A percentile compares a stretch with the other conserved stretches of the same genome.
Evolutionary conservation across 37 sponge, comb jelly and placozoan genomes (phyloP).

Genomic region (Cliona cf. orientalis): DNA sequence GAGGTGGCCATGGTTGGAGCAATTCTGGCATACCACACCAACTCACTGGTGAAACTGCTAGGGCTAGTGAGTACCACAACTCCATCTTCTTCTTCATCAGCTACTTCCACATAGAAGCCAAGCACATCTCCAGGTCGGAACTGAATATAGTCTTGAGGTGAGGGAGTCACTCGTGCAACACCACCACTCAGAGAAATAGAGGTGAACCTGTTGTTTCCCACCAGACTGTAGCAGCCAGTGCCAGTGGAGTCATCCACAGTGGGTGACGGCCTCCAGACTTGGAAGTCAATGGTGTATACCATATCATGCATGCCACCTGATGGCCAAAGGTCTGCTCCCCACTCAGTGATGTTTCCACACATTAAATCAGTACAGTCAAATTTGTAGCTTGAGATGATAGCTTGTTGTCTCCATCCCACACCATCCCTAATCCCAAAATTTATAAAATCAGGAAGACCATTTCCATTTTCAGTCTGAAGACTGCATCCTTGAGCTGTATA

Average conservation of each 20-base stretch:
- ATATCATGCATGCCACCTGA: background rate
- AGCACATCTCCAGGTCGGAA: conserved; percentile 54
- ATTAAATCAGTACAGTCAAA: too few species aligned
- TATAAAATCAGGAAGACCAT: background rate
- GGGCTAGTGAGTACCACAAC: too few species aligned
- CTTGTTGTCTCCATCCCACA: too few species aligned
- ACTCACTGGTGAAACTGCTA: background rate
- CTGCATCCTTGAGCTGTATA: too few species aligned
- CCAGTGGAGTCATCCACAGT: background rate
- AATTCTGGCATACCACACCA: conserved; percentile 27
- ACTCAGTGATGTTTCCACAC: conserved; percentile 46
- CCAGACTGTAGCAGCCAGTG: conserved; percentile 11
- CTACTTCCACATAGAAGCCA: conserved; percentile 26
- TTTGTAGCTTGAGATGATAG: conserved; percentile 32
- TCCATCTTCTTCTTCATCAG: too few species aligned
- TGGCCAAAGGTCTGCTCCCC: conserved; percentile 29
- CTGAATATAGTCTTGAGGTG: conserved; percentile 4
- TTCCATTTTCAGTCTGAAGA: background rate
- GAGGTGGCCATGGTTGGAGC: too few species aligned
- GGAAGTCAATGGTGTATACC: conserved; percentile 28
- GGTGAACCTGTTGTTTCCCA: conserved; percentile 23
- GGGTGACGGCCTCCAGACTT: conserved; percentile 56
- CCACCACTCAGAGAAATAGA: background rate
- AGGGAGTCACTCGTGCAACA: conserved; percentile 5
- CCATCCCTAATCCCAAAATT: too few species aligned